Evolutionary conservation across 2,888 invertebrate species (phyloP), one percentile per base, ranked within the genome.

Genomic region (Andricus quercusramuli): DNA sequence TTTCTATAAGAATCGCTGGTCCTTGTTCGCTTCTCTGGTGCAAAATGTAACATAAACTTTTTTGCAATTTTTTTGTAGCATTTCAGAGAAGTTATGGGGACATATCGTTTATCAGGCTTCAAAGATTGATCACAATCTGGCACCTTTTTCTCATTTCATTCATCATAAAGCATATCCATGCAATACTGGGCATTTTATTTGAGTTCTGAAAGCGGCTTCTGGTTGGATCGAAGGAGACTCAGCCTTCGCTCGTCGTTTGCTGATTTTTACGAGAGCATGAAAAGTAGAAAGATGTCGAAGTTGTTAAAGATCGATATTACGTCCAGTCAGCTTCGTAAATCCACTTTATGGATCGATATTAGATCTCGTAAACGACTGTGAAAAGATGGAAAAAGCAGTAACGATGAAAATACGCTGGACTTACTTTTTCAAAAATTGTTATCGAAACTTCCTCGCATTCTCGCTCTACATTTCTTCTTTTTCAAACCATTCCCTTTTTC

Each of bases 251-350:
- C 29, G 70, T 74, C 56, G 56, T 74, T 74, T 56, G 56, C 56
- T 74, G 74, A 74, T 74, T 74, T 74, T 74, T 74, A 74, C 56
- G 29, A 56, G 51, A 74, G 29, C 56, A 56, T 74, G 56, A 74
- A 74, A 37, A 56, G 32, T 6, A 74, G 74, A 13, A 56, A 74
- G 51, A 74, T 32, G 70, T 51, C 29, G 32, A 29, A 74, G 70
- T 74, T 74, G 51, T 74, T 74, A 32, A 74, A 32, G 47, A 74
- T 74, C 70, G 20, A 51, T 74, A 51, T 51, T 11, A 74, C 47
- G 51, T 74, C 70, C 32, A 32, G 70, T 51, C 47, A 47, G 32
- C 51, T 51, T 74, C 47, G 32, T 74, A 64, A 64, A 64, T 64
- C 29, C 29, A 29, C 4, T 29, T 64, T 64, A 47, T 25, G 25